These are phyloP conservation scores for Erebia aethiops DNA, from an alignment of 2,888 invertebrate genomes.

Conservation along the genomic window DNA sequence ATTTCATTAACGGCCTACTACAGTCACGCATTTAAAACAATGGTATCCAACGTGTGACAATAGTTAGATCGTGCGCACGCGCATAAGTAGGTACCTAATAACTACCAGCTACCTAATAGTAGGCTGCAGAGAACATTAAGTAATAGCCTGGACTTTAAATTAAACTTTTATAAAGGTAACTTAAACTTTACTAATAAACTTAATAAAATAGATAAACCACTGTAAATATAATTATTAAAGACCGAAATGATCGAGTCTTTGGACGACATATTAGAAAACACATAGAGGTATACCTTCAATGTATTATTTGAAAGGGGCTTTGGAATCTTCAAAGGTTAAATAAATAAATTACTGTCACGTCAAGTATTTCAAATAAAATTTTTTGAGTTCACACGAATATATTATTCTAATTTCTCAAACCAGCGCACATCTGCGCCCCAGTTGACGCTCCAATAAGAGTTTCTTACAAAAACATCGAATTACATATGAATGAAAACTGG, in stretches of 20 bases:
- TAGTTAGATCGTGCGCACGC: slow-evolving; percentile 70
- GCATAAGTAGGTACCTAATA: slow-evolving; percentile 38
- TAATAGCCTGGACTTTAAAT: not conserved
- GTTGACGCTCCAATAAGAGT: slow-evolving; percentile 69
- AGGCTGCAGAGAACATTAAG: not conserved
- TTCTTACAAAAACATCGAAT: slow-evolving; percentile 75
- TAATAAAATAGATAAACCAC: too few relatives aligned
- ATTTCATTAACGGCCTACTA: slow-evolving; percentile 60
- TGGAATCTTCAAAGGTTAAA: slow-evolving; percentile 4
- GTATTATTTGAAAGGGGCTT: not conserved
- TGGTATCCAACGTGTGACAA: slow-evolving; percentile 64
- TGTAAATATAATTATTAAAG: too few relatives aligned
- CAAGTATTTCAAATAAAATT: slow-evolving; percentile 34
- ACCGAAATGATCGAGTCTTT: not conserved
- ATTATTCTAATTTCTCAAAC: slow-evolving; percentile 77
- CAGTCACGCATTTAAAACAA: slow-evolving; percentile 72
- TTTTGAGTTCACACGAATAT: slow-evolving; percentile 58
- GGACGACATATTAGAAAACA: not conserved
- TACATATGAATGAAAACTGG: slow-evolving; percentile 81
- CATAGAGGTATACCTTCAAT: not conserved
- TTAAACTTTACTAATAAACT: too few relatives aligned
- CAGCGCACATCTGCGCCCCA: slow-evolving; percentile 75
- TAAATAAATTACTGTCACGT: slow-evolving; percentile 6
- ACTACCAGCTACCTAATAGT: not conserved
- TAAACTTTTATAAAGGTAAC: not conserved